Evolutionary conservation across 2,888 invertebrate species (phyloP).

Genomic region (Tetragonisca angustula): DNA sequence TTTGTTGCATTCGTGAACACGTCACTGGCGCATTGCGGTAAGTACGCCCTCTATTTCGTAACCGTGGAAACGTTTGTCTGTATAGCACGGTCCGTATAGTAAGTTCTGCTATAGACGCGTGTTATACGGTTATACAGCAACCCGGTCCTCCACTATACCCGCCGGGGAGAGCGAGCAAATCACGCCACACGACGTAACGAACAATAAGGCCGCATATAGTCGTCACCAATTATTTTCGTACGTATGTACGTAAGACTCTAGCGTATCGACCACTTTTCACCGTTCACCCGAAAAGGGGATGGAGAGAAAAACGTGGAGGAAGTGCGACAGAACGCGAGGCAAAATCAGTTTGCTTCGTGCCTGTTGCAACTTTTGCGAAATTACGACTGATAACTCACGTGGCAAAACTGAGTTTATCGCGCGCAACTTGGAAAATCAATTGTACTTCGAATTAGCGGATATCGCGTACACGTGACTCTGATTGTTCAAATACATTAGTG

Average conservation of each 20-base stretch:
- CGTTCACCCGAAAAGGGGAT: not conserved
- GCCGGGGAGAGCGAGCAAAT: slow-evolving; percentile 17
- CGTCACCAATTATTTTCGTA: not conserved
- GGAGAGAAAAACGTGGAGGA: not conserved
- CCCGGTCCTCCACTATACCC: slow-evolving; percentile 5
- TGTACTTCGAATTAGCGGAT: too few relatives aligned
- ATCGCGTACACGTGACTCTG: too few relatives aligned
- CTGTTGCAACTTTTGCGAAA: not conserved
- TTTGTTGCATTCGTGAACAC: slow-evolving; percentile 45
- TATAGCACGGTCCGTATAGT: slow-evolving; percentile 17
- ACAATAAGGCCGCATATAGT: not conserved
- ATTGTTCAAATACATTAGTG: too few relatives aligned
- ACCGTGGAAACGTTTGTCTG: slow-evolving; percentile 65
- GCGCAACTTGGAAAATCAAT: not conserved
- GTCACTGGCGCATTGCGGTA: slow-evolving; percentile 78
- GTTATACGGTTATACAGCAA: slow-evolving; percentile 12
- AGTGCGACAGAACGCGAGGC: not conserved
- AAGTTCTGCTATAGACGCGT: slow-evolving; percentile 19
- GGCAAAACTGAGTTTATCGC: slow-evolving; percentile 9
- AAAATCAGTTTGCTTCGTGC: not conserved
- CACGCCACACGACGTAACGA: not conserved
- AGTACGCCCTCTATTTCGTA: slow-evolving; percentile 75
- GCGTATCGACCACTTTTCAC: not conserved
- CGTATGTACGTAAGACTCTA: too few relatives aligned
- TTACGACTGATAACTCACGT: slow-evolving; percentile 11